Base-by-base conservation (phyloP, 2,113 vertebrate genomes). In the Catharus bicknelli region DNA sequence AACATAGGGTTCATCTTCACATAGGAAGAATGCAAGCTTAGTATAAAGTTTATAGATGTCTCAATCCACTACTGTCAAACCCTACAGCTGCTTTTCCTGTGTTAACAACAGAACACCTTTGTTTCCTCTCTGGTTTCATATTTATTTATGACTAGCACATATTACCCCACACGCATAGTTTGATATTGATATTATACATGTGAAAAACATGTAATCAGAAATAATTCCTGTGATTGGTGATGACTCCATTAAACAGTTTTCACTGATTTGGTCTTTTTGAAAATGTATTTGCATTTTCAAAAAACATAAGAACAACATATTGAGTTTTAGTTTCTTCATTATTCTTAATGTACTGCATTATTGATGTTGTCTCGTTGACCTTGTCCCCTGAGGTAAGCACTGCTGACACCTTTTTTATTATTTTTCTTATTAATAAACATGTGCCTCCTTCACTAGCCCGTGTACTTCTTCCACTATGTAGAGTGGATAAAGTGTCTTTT, bases 381-480 rank as follows among this genome's bases (percentile, higher is more conserved):
- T 64, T 92, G 54, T 93, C 87, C 87, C 93, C 80, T 61, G 90
- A 78, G 89, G 75, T 53, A 85, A 69, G 67, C 78, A 86, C 85
- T 66, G 75, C 62, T 80, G 87, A 83, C 88, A 95, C 85, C 45
- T 83, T 93, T 92, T 80, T 83, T 68, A 94, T 94, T 96, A 89
- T 94, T 95, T 91, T 90, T 83, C 78, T 95, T 74, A 86, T 94
- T 92, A 95, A 91, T 85, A 95, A 96, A 91, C 82, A 94, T 79
- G 83, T 73, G 45, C 14, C 34, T 86, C 43, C 43, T 80, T 59
- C 26, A 61, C 30, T 75, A 91, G 48, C 10, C 29, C 38, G 45
- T 22, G 54, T 15, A 42, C 18, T 79, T 87, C 59, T 70, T 78
- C 17, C 12, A 34, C 32, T 34, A 30, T 5, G 38, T 38, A 38